Conservation (phyloP, 2,113 vertebrate species). For the Porphyrio hochstetteri region DNA sequence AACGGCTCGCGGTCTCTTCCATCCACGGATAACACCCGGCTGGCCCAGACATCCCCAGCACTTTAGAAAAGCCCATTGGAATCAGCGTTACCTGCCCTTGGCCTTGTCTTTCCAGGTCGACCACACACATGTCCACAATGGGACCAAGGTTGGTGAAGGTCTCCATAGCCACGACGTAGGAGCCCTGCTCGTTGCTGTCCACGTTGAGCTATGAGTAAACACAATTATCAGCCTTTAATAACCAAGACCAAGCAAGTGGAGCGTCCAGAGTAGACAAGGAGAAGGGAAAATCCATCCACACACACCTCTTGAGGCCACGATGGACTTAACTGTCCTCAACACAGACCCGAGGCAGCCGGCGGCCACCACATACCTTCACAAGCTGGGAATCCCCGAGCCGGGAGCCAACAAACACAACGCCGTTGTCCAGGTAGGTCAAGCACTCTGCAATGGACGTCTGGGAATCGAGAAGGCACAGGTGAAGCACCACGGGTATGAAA, state of each 20-base stretch:
- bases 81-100: slow-evolving; percentile 89
- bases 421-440: slow-evolving; percentile 96
- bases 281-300: neutral
- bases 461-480: neutral
- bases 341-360: neutral
- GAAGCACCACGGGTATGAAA: neutral
- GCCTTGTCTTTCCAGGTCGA: slow-evolving; percentile 96
- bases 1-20: neutral
- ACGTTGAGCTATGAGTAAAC: slow-evolving; percentile 85
- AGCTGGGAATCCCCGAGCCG: slow-evolving; percentile 96
- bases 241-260: too few relatives aligned
- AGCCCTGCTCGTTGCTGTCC: slow-evolving; percentile 98
- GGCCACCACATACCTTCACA: slow-evolving; percentile 83
- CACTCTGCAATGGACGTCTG: slow-evolving; percentile 98
- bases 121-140: slow-evolving; percentile 99
- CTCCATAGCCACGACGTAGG: slow-evolving; percentile 96
- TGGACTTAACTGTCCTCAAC: neutral
- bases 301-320: neutral
- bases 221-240: rapidly evolving
- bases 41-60: neutral
- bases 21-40: rapidly evolving
- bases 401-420: slow-evolving; percentile 96
- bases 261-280: rapidly evolving
- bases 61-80: neutral
- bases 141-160: slow-evolving; percentile 98